phyloP scores from a whole-genome alignment of 2,888 invertebrate species.

The Drosophila mimica region DNA sequence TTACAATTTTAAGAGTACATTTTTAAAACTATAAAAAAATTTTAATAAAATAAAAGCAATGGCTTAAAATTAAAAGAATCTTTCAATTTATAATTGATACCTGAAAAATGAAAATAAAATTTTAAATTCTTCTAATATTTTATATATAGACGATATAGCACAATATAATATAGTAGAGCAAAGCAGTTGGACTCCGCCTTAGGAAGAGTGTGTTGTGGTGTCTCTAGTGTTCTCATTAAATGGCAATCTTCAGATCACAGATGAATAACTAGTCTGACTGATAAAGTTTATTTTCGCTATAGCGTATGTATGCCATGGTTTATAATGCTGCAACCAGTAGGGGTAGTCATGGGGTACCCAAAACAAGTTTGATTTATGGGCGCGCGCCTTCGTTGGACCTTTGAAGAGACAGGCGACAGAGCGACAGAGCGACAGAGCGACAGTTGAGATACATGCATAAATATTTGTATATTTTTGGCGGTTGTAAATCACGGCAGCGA shows the following conservation, averaged over 20 bases:
- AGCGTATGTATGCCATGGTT: neutral
- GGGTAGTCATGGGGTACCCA: constrained; percentile 32
- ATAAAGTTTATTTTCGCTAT: neutral
- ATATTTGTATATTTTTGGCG: constrained; percentile 45
- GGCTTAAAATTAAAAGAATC: neutral
- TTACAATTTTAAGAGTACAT: too few species aligned
- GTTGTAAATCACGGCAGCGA: constrained; percentile 43
- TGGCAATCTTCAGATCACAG: neutral
- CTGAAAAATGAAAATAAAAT: neutral
- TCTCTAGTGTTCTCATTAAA: neutral
- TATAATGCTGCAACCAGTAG: neutral
- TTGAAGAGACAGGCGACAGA: constrained; percentile 6
- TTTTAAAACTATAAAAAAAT: too few species aligned
- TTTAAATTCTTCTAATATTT: neutral
- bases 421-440: constrained; percentile 9
- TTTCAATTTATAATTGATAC: neutral
- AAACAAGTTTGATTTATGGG: constrained; percentile 50
- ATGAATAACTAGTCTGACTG: neutral
- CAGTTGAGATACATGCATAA: constrained; percentile 38
- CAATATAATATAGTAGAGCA: neutral
- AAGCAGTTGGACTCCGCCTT: neutral
- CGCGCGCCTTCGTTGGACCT: constrained; percentile 38
- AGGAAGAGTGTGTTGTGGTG: neutral
- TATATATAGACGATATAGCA: neutral
- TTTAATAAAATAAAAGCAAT: neutral